Base-by-base conservation (phyloP, 2,797 vertebrate genomes). In the Cichlasoma orientale region DNA sequence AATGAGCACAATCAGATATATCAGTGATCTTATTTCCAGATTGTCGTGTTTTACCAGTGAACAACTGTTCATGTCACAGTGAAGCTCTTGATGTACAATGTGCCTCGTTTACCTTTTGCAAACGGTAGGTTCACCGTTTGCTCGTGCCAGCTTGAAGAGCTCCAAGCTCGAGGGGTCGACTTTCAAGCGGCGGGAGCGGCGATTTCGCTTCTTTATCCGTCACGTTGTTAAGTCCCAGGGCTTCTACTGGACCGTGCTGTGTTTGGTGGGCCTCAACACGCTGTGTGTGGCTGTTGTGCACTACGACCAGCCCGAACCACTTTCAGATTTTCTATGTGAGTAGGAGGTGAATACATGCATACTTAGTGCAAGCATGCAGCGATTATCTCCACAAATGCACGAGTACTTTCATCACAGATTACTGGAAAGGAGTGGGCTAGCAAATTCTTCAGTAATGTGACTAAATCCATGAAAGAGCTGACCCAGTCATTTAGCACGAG, bases 291-390 rank as follows among this genome's bases (percentile, higher is more conserved):
- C 98, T 57, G 97, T 97, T 0, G 98, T 99, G 68, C 98, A 98
- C 94, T 98, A 99, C 78, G 91, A 97, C 95, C 98, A 99, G 93
- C 96, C 97, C 7, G 96, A 97, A 18, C 94, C 95, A 86, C 97
- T 99, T 59, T 97, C 97, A 11, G 96, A 98, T 94, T 98, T 98
- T 94, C 96, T 99, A 89, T 97, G 98, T 99, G 94, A 97, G 97
- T 96, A 77, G 56, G 79, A 75, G 25, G 74, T 19, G 16, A 54
- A 55, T 29, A 54, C 61, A 53, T 54, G 72, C n/a, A 21, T 23
- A 31, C 57, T 68, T 74, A 59, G 61, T 63, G 50, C 47, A 53
- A 68, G 56, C 82, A 53, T 23, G 66, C 50, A 38, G 77, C 61
- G 53, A 88, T 88, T 77, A 86, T 63, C 57, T 77, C 58, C 33